These are phyloP conservation scores for Allygus modestus DNA, from an alignment of 2,888 invertebrate species.

Conservation along the genomic window DNA sequence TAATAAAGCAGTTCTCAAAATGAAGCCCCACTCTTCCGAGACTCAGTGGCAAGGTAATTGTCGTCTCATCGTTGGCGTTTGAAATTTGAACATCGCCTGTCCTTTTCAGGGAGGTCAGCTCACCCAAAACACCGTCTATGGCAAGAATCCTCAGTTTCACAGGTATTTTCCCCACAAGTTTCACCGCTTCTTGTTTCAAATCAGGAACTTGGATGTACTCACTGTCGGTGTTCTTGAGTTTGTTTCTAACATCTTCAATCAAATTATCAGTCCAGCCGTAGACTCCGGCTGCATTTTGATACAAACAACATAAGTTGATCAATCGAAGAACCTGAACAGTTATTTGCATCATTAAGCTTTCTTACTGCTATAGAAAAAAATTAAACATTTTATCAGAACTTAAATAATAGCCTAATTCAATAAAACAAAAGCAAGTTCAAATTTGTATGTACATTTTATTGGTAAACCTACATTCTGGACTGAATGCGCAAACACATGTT, in stretches of 20 bases:
- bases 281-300: not conserved
- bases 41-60: not conserved
- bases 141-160: not conserved
- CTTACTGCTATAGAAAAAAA: not conserved
- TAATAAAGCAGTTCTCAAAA: not conserved
- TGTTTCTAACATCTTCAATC: not conserved
- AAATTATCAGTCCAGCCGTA: not conserved
- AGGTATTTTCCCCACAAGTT: constrained; percentile 26
- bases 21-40: not conserved
- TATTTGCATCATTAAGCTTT: not conserved
- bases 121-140: not conserved
- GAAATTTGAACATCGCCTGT: not conserved
- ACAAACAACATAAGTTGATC: not conserved
- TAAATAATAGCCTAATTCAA: no score
- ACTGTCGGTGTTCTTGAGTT: constrained; percentile 10
- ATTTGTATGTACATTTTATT: no score
- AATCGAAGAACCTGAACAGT: not conserved
- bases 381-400: no score
- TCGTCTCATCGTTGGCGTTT: not conserved
- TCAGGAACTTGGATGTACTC: constrained; percentile 24
- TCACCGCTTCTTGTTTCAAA: not conserved
- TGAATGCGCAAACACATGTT: no score
- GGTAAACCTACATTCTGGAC: no score
- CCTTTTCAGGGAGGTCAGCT: not conserved
- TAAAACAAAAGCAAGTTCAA: no score